Evolutionary conservation across 2,888 invertebrate genomes (phyloP).

Genomic region (Chorisops tibialis): DNA sequence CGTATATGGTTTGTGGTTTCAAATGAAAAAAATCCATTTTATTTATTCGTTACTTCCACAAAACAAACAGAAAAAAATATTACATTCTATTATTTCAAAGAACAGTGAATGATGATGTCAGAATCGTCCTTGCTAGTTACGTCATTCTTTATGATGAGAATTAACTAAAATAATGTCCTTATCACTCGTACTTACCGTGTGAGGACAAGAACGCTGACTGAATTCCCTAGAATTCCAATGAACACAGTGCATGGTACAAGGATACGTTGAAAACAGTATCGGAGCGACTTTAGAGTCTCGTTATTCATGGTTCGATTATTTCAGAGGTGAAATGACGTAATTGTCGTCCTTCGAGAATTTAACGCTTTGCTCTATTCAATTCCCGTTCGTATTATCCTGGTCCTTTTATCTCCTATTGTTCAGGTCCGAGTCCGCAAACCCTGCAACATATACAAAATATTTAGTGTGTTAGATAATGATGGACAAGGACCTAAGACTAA

Average conservation of each 20-base stretch:
- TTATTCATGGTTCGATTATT: slow-evolving; percentile 27
- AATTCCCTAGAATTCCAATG: slow-evolving; percentile 68
- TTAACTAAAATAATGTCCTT: neutral
- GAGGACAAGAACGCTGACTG: slow-evolving; percentile 56
- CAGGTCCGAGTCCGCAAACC: neutral
- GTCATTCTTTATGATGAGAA: neutral
- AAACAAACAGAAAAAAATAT: neutral
- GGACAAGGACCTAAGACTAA: neutral
- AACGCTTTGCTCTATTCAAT: neutral
- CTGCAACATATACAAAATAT: slow-evolving; percentile 1
- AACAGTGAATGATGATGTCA: neutral
- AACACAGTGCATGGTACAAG: slow-evolving; percentile 63
- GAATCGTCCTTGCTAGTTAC: no score
- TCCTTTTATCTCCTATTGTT: no score
- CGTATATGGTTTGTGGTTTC: neutral
- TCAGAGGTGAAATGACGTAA: neutral
- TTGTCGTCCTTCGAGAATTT: neutral
- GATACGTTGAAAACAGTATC: slow-evolving; percentile 61
- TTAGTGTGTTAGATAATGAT: neutral
- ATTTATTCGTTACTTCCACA: no score
- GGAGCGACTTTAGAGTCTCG: slow-evolving; percentile 41
- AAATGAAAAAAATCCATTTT: neutral
- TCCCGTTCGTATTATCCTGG: neutral
- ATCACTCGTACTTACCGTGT: slow-evolving; percentile 53
- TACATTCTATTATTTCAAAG: neutral